phyloP scores from a whole-genome alignment of 1,140 invertebrate species.

The Sminthurides bifidus region DNA sequence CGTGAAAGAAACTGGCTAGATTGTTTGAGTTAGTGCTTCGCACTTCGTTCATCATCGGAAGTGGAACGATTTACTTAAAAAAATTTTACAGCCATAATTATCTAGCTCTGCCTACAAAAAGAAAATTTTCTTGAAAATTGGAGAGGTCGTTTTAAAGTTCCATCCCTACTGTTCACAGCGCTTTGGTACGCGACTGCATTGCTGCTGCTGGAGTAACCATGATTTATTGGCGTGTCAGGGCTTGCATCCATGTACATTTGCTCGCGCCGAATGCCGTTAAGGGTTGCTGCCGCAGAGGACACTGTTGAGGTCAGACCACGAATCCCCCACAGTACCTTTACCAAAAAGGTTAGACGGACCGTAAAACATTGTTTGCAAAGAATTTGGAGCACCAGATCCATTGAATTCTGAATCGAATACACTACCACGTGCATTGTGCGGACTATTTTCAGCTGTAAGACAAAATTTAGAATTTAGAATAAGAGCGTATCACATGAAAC shows the following conservation, averaged over 20 bases:
- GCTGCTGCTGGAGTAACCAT: neutral
- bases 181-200: slow-evolving; percentile 7
- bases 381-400: neutral
- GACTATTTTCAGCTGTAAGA: neutral
- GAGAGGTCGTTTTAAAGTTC: slow-evolving; percentile 14
- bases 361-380: neutral
- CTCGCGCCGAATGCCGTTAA: neutral
- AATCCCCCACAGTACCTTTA: neutral
- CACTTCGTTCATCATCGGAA: too few relatives aligned
- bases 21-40: too few relatives aligned
- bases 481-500: too few relatives aligned
- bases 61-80: too few relatives aligned
- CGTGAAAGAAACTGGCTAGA: too few relatives aligned
- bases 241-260: neutral
- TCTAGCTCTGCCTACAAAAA: slow-evolving; percentile 26
- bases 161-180: too few relatives aligned
- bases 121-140: slow-evolving; percentile 25
- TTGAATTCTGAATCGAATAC: neutral
- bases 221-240: neutral
- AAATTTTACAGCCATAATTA: too few relatives aligned
- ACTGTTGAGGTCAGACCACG: neutral
- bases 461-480: neutral
- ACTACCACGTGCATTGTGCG: neutral
- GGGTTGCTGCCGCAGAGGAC: neutral
- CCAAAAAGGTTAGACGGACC: neutral